A percentile compares a stretch with the other conserved stretches of the same genome.
Evolutionary conservation across 1,140 invertebrate genomes (phyloP).

Genomic region (Bradysia coprophila): DNA sequence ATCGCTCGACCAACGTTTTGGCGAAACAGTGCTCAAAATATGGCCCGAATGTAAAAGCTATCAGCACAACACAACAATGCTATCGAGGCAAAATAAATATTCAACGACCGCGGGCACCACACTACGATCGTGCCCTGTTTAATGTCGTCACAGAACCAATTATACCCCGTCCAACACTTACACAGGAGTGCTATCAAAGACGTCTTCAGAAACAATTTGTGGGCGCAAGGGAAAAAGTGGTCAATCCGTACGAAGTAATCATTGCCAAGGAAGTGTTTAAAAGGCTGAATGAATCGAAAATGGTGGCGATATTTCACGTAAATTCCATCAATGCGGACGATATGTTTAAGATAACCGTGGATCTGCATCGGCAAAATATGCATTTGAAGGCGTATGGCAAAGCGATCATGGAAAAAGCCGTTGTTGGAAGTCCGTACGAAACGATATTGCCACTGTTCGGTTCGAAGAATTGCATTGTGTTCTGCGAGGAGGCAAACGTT

Average conservation of each 20-base stretch:
- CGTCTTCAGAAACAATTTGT: conserved; percentile 9
- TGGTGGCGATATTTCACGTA: conserved; percentile 45
- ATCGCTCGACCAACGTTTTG: too few relatives aligned
- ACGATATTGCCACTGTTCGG: conserved; percentile 32
- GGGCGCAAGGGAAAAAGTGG: conserved; percentile 10
- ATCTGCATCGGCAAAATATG: conserved; percentile 41
- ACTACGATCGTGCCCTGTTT: conserved; percentile 39
- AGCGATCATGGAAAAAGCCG: conserved; percentile 34
- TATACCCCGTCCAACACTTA: conserved; percentile 20
- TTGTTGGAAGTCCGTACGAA: conserved; percentile 39
- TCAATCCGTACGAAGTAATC: conserved; percentile 47
- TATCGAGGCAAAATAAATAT: conserved; percentile 55
- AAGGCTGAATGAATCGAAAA: conserved; percentile 46
- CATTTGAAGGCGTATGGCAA: conserved; percentile 38
- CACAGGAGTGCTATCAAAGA: conserved; percentile 8
- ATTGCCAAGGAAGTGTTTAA: conserved; percentile 44
- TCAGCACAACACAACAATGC: too few relatives aligned
- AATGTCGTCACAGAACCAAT: conserved; percentile 38
- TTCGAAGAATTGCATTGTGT: conserved; percentile 36
- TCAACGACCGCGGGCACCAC: conserved; percentile 42
- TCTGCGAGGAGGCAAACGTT: conserved; percentile 37
- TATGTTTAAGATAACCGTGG: conserved; percentile 34
- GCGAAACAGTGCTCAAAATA: too few relatives aligned
- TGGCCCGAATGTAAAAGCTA: too few relatives aligned
- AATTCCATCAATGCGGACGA: conserved; percentile 42